These are phyloP conservation scores for Tinamus guttatus DNA, from an alignment of 2,113 vertebrate genomes.

Conservation along the genomic window DNA sequence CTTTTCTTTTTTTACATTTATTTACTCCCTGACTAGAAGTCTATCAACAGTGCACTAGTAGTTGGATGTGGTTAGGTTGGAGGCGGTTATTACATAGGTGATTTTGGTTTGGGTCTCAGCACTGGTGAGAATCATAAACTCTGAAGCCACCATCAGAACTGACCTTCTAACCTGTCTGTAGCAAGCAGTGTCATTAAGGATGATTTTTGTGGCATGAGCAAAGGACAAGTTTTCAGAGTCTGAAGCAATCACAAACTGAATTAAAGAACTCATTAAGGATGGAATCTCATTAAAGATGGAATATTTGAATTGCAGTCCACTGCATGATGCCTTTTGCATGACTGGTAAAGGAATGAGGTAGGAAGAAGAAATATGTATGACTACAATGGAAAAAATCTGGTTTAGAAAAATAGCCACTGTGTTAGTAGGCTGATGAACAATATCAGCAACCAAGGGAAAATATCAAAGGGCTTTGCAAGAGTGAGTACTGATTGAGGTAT, in stretches of 20 bases:
- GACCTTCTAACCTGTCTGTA: not conserved
- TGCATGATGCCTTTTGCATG: not conserved
- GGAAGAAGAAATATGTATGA: not conserved
- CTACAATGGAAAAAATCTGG: not conserved
- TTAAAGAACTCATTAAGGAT: not conserved
- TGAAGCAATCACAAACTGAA: not conserved
- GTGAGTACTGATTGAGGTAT: not conserved
- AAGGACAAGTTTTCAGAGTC: not conserved
- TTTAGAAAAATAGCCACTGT: not conserved
- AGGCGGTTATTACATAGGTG: not conserved
- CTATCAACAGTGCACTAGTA: not conserved
- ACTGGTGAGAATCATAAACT: not conserved
- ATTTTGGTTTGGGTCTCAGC: not conserved
- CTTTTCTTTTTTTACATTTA: not conserved
- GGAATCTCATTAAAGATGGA: not conserved
- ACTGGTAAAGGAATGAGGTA: not conserved
- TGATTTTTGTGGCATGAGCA: not conserved
- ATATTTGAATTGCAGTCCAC: not conserved
- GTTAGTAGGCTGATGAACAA: not conserved
- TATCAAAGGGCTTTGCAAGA: not conserved
- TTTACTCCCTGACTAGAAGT: constrained; percentile 17
- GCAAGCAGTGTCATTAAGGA: not conserved
- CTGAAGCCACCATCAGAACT: not conserved
- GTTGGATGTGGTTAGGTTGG: not conserved
- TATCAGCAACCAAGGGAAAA: not conserved